Percentiles rank a stretch among this genome's conserved stretches.
phyloP scores from a whole-genome alignment of 2,888 invertebrate species.

The Cerceris ruficornis region DNA sequence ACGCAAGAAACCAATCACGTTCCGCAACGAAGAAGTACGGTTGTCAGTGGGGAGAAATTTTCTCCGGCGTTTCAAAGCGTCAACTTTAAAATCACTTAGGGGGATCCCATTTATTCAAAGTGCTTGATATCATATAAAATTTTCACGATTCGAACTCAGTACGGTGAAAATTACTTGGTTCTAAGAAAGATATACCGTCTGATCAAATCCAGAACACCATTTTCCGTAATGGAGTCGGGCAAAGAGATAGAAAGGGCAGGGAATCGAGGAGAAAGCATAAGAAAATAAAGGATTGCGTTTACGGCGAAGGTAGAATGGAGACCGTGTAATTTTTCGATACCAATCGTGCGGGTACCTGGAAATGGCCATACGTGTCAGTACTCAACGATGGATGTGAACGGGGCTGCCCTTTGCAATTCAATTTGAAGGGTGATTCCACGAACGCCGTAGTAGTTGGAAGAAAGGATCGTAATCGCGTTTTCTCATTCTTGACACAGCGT shows the following conservation, averaged over 20 bases:
- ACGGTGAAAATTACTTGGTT: background rate
- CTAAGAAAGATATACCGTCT: slow-evolving; percentile 44
- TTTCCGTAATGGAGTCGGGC: slow-evolving; percentile 40
- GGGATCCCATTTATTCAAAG: background rate
- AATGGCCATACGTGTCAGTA: slow-evolving; percentile 48
- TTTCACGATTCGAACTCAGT: slow-evolving; percentile 30
- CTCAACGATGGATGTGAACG: slow-evolving; percentile 50
- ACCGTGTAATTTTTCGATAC: slow-evolving; percentile 54
- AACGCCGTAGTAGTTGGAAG: slow-evolving; percentile 39
- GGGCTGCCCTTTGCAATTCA: slow-evolving; percentile 65
- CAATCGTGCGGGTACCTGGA: slow-evolving; percentile 40
- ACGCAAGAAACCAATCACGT: too few species aligned
- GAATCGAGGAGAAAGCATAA: slow-evolving; percentile 23
- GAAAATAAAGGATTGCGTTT: slow-evolving; percentile 54
- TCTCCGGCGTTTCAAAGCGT: too few species aligned
- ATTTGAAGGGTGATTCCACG: slow-evolving; percentile 59
- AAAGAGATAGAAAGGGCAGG: background rate
- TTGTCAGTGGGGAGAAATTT: too few species aligned
- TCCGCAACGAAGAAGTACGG: too few species aligned
- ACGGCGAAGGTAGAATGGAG: slow-evolving; percentile 7
- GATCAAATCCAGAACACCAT: slow-evolving; percentile 59
- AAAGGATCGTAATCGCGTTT: slow-evolving; percentile 48
- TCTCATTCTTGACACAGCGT: slow-evolving; percentile 41
- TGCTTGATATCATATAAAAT: slow-evolving; percentile 14
- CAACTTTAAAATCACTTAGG: too few species aligned